Percentiles rank a stretch among this genome's conserved stretches.
These are phyloP conservation scores for Tribolium castaneum DNA, from an alignment of 1,140 invertebrate genomes.

Conservation along the genomic window DNA sequence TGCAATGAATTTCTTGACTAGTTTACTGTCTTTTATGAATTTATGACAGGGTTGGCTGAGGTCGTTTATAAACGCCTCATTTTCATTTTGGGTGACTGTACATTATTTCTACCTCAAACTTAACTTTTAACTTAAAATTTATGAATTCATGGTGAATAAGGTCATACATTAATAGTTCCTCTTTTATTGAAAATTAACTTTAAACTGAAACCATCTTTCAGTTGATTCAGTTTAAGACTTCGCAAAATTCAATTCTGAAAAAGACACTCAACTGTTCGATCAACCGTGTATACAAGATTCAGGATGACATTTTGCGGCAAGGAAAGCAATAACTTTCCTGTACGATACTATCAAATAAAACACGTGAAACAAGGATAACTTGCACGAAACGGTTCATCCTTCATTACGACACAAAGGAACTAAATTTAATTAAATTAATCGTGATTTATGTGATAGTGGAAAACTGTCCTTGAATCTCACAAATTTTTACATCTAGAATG, in stretches of 20 bases:
- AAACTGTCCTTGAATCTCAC: not conserved
- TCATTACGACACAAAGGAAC: not conserved
- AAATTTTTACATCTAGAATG: not conserved
- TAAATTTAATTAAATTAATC: conserved; percentile 24
- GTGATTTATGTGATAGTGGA: not conserved
- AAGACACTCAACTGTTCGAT: not conserved
- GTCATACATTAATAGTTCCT: too few relatives aligned
- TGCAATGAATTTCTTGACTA: too few relatives aligned
- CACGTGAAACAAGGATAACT: conserved; percentile 18
- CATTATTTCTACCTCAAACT: too few relatives aligned
- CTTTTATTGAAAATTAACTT: too few relatives aligned
- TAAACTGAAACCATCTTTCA: too few relatives aligned
- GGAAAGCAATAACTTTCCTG: conserved; percentile 14
- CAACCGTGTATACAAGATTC: not conserved
- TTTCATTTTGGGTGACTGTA: too few relatives aligned
- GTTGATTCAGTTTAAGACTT: not conserved
- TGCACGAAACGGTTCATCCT: not conserved
- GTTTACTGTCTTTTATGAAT: too few relatives aligned
- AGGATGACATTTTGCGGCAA: conserved; percentile 21
- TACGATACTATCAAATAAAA: conserved; percentile 16
- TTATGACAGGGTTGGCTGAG: too few relatives aligned
- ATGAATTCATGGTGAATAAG: too few relatives aligned
- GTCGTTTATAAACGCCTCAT: too few relatives aligned
- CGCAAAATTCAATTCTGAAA: not conserved
- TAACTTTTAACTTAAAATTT: too few relatives aligned